Evolutionary conservation across 2,888 invertebrate species (phyloP).

Genomic region (Sphaerophoria rueppellii): DNA sequence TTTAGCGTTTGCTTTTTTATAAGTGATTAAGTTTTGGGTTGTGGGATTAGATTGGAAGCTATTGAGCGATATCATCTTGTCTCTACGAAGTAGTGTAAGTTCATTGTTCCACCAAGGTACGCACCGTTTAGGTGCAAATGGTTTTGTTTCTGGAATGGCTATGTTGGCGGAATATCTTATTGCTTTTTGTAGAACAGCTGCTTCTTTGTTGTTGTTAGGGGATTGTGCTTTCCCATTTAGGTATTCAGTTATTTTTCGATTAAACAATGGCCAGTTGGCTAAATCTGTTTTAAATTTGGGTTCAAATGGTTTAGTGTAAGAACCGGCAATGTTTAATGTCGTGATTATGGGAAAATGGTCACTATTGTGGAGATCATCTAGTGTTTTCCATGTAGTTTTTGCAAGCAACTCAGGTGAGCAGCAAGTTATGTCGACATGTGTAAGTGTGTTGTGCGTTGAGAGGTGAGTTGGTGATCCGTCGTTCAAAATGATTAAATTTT

Average conservation of each 20-base stretch:
- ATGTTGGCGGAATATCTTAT: not conserved
- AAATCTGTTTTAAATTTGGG: slow-evolving; percentile 20
- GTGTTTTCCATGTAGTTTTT: not conserved
- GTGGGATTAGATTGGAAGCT: not conserved
- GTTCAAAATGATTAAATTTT: slow-evolving; percentile 39
- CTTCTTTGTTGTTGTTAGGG: slow-evolving; percentile 7
- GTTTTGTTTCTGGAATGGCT: slow-evolving; percentile 12
- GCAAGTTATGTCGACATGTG: slow-evolving; percentile 24
- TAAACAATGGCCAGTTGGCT: slow-evolving; percentile 8
- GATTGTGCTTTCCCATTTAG: not conserved
- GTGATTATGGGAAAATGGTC: slow-evolving; percentile 30
- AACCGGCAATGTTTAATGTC: not conserved
- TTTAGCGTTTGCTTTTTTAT: slow-evolving; percentile 23
- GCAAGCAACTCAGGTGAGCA: slow-evolving; percentile 35
- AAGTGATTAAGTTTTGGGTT: not conserved
- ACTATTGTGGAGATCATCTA: slow-evolving; percentile 31
- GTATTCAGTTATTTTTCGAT: not conserved
- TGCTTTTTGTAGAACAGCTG: slow-evolving; percentile 3
- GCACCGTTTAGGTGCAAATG: not conserved
- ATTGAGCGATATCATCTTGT: slow-evolving; percentile 11
- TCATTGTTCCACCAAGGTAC: slow-evolving; percentile 36
- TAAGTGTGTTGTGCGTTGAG: slow-evolving; percentile 38
- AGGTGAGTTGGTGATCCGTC: slow-evolving; percentile 45
- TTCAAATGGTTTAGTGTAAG: not conserved
- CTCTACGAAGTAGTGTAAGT: not conserved